Evolutionary conservation across 2,113 vertebrate genomes (phyloP).

Genomic region (Danionella cerebrum): DNA sequence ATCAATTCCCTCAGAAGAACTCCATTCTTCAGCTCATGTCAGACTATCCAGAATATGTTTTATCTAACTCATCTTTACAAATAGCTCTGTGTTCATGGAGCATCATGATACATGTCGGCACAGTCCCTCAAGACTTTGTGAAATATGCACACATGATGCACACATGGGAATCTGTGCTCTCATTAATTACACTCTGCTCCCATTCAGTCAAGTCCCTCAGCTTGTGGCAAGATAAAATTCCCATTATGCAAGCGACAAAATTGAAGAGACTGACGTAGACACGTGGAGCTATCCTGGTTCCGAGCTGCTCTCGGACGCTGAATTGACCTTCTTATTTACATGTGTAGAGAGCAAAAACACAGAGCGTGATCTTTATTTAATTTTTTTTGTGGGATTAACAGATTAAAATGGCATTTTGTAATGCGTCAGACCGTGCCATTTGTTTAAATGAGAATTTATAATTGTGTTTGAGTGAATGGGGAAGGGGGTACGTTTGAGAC

Average conservation of each 20-base stretch:
- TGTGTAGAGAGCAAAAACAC: not conserved
- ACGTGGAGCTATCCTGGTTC: not conserved
- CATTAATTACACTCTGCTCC: conserved; percentile 68
- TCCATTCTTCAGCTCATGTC: not conserved
- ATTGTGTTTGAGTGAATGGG: not conserved
- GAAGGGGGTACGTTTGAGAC: not conserved
- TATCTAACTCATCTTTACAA: not conserved
- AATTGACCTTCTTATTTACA: conserved; percentile 14
- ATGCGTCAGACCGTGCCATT: not conserved
- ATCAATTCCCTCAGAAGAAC: not conserved
- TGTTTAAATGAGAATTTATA: not conserved
- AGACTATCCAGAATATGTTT: not conserved
- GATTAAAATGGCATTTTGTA: not conserved
- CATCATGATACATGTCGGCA: not conserved
- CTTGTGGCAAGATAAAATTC: conserved; percentile 66
- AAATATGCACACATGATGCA: conserved; percentile 32
- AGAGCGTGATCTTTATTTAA: not conserved
- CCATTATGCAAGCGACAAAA: conserved; percentile 66
- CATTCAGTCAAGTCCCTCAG: conserved; percentile 61
- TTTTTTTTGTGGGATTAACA: not conserved
- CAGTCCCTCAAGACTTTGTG: not conserved
- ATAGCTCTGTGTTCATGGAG: not conserved
- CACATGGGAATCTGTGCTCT: conserved; percentile 55
- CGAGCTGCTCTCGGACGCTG: not conserved
- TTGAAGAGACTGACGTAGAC: conserved; percentile 45